Base-by-base conservation (phyloP, 1,140 invertebrate species). In the Bombus pyrosoma region DNA sequence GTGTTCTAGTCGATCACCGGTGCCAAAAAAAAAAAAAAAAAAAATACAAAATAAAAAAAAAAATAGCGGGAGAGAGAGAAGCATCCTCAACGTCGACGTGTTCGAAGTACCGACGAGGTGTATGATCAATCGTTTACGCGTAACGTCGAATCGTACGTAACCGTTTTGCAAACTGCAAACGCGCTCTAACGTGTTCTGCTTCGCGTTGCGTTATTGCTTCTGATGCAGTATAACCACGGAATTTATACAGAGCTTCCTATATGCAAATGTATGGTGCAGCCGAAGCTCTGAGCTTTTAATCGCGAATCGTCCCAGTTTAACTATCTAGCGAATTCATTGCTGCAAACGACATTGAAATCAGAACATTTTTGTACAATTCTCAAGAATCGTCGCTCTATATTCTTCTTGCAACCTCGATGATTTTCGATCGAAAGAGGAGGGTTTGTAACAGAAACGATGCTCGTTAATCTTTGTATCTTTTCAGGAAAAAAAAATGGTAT, bases 211-310 rank as follows among this genome's bases (percentile, higher is more conserved):
- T 79, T 85, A 85, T 85, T 85, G 83, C 76, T 73, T 53, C 41
- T 85, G 68, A 72, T 68, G 68, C 77, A n/a, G 39, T 72, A 32
- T 64, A 80, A 85, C 76, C 68, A 32, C 83, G 81, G 59, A 86
- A 88, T 89, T 89, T 88, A 88, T 89, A 81, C 62, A 68, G 28
- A 59, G 75, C 77, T 77, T 76, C 77, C 39, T 85, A 85, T 74
- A 81, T 68, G 87, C 66, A 80, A 88, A 86, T 78, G 73, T 53
- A 83, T 18, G 25, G 22, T 47, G 37, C 37, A 71, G 32, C 28
- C 84, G 79, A 85, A 80, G 71, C 82, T 71, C 79, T 74, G 78
- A 78, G 89, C 90, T 91, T 91, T 90, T 91, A 90, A 88, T 91
- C 90, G 87, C 75, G 90, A 90, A 69, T 81, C 76, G 43, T 28